Percentiles rank a stretch among this genome's conserved stretches.
Conservation (phyloP, 2,113 vertebrate genomes). For the Anarrhichthys ocellatus region DNA sequence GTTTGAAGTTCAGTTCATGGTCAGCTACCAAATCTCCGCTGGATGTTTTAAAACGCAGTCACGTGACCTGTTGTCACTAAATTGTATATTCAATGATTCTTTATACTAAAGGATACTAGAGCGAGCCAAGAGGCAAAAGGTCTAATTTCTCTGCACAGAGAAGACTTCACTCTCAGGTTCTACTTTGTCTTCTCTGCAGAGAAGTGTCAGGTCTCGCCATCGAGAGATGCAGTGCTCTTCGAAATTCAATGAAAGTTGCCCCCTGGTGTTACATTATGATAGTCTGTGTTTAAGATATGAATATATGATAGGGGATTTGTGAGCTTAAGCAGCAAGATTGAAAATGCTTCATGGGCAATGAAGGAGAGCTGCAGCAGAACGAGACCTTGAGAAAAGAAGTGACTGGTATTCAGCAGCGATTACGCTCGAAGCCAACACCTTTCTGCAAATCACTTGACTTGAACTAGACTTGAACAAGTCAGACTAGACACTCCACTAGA, state of each 20-base stretch:
- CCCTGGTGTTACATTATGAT: slow-evolving; percentile 10
- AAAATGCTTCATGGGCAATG: background rate
- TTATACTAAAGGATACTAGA: background rate
- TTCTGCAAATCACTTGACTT: background rate
- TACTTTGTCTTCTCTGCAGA: slow-evolving; percentile 4
- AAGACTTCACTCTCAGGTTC: background rate
- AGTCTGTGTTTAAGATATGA: background rate
- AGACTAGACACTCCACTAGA: background rate
- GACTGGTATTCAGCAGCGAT: background rate
- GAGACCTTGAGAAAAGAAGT: background rate
- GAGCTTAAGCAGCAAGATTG: background rate
- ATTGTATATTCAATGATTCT: background rate
- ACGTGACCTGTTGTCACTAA: background rate
- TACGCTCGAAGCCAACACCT: background rate
- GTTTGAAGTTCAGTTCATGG: background rate
- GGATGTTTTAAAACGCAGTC: background rate
- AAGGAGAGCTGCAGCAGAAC: background rate
- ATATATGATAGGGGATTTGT: slow-evolving; percentile 10
- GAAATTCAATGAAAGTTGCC: background rate
- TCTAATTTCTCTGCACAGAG: background rate
- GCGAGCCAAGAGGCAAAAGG: background rate
- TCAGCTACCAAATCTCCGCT: background rate
- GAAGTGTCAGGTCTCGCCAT: background rate
- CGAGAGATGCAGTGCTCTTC: slow-evolving; percentile 5
- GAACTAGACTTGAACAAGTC: slow-evolving; percentile 2